Percentiles rank a stretch among this genome's conserved stretches.
Conservation (phyloP, 2,797 vertebrate species). For the Intellagama lesueurii region DNA sequence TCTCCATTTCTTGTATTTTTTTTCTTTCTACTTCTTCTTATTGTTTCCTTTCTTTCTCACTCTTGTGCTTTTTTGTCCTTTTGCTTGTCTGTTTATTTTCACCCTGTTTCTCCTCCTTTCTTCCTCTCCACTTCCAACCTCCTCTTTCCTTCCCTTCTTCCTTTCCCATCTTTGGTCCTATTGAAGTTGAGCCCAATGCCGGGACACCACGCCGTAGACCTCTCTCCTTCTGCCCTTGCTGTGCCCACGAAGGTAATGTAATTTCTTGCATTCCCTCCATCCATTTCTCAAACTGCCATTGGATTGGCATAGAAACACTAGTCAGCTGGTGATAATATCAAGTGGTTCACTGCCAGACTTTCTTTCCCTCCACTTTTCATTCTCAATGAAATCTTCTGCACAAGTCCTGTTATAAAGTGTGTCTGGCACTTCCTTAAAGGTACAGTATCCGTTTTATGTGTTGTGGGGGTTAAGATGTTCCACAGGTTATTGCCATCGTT, state of each 20-base stretch:
- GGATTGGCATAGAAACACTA: slow-evolving; percentile 76
- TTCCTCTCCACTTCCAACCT: slow-evolving; percentile 77
- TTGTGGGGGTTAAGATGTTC: slow-evolving; percentile 45
- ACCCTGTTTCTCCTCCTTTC: slow-evolving; percentile 70
- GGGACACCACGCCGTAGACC: slow-evolving; percentile 96
- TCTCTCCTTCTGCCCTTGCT: slow-evolving; percentile 99
- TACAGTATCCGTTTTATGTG: slow-evolving; percentile 78
- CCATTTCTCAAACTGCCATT: slow-evolving; percentile 70
- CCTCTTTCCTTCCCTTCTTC: slow-evolving; percentile 73
- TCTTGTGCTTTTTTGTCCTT: slow-evolving; percentile 80
- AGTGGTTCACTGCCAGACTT: slow-evolving; percentile 44
- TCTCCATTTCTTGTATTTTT: slow-evolving; percentile 80
- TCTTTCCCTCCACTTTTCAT: slow-evolving; percentile 57
- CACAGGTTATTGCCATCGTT: slow-evolving; percentile 2
- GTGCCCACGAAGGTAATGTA: slow-evolving; percentile 98
- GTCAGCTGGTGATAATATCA: slow-evolving; percentile 56
- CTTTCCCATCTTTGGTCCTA: slow-evolving; percentile 82
- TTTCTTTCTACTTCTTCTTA: slow-evolving; percentile 74
- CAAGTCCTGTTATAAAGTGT: slow-evolving; percentile 60
- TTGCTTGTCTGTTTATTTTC: slow-evolving; percentile 79
- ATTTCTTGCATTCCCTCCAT: slow-evolving; percentile 69
- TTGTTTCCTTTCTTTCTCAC: slow-evolving; percentile 77
- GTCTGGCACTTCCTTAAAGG: slow-evolving; percentile 71
- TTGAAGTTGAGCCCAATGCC: slow-evolving; percentile 98
- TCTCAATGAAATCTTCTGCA: slow-evolving; percentile 57